Base-by-base conservation (phyloP, 2,888 invertebrate genomes). In the Molorchus minor region DNA sequence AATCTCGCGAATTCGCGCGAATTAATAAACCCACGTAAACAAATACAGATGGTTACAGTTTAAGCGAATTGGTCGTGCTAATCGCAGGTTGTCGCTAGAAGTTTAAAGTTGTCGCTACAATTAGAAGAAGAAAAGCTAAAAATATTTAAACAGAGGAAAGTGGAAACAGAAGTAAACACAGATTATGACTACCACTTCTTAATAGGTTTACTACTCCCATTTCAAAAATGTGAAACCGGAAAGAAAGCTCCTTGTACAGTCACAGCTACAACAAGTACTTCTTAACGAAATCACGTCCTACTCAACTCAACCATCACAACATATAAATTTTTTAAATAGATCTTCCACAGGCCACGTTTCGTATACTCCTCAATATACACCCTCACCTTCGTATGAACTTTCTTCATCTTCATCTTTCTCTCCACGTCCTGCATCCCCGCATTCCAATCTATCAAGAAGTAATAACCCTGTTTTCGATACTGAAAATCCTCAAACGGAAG, bases 221-320 rank as follows among this genome's bases (percentile, higher is more conserved):
- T 56, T 56, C 21, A 16, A 56, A 47, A 56, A 19, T 46, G 30
- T 56, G 15, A 56, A 47, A 47, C 47, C 36, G 36, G 56, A 49
- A 36, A 46, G 56, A 56, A 56, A 56, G 47, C 47, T 46, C 16
- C 43, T 17, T 36, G 25, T 56, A 30, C 38, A 51, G 25, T 38
- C 38, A 38, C 36, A 51, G 38, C 20, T 51, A 38, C 51, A 38
- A 38, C 51, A 51, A 51, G 20, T 38, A 20, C 51, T 51, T 51
- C 38, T 38, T 51, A 21, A 51, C 5, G 51, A 51, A 38, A 17
- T 47, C 47, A 47, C 25, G 16, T 38, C 51, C 20, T 51, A 19
- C 38, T 19, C 51, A 51, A 51, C 38, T 33, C 36, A 49, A 49
- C 36, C 49, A 36, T 19, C 38, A 38, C 51, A 51, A 12, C 51